Conservation (phyloP, 1,140 invertebrate genomes). For the Sinella curviseta region DNA sequence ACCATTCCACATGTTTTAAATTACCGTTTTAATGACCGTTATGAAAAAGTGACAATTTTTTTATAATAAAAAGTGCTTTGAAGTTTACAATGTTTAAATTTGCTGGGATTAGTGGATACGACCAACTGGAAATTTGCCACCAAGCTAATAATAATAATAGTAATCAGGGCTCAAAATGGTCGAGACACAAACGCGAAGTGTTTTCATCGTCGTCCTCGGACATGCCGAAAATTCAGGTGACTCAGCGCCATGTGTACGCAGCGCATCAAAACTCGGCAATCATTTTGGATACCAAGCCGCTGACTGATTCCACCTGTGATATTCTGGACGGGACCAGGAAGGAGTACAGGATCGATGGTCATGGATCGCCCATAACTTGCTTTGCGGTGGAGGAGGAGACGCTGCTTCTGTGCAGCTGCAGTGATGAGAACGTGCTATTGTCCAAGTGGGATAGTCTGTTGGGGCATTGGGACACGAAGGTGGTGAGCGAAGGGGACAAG, state of each 20-base stretch:
- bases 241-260: neutral
- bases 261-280: neutral
- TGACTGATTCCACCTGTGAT: neutral
- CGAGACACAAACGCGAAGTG: neutral
- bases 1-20: too few species aligned
- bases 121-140: neutral
- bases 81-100: conserved; percentile 23
- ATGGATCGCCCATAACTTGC: conserved; percentile 31
- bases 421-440: conserved; percentile 30
- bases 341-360: neutral
- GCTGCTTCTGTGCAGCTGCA: conserved; percentile 34
- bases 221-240: neutral
- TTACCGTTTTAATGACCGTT: too few species aligned
- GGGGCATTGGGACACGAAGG: conserved; percentile 28
- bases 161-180: neutral
- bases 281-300: neutral
- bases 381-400: conserved; percentile 20
- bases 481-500: conserved; percentile 18
- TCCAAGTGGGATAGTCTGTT: conserved; percentile 29
- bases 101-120: neutral
- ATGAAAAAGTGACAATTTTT: too few species aligned
- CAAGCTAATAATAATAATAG: neutral
- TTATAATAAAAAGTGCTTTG: too few species aligned
- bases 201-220: neutral
- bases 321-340: neutral